Conservation (phyloP, 2,888 invertebrate species). For the Phengaris alcon region DNA sequence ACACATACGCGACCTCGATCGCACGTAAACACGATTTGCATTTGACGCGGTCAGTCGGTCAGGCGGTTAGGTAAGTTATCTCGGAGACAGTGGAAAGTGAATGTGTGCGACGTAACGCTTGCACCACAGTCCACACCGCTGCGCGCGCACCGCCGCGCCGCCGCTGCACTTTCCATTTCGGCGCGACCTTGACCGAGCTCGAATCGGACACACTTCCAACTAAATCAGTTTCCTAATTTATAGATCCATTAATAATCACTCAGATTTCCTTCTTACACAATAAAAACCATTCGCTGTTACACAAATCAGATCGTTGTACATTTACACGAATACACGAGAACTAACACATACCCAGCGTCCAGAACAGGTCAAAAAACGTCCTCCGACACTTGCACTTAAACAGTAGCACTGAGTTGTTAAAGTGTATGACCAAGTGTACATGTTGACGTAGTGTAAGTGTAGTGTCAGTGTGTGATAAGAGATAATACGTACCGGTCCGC, state of each 20-base stretch:
- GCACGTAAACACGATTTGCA: conserved; percentile 27
- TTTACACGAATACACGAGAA: not conserved
- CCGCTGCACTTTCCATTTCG: conserved; percentile 39
- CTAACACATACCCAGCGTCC: not conserved
- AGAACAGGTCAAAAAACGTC: not conserved
- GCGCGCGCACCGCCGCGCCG: conserved; percentile 21
- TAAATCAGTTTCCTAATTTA: conserved; percentile 22
- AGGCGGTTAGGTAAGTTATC: conserved; percentile 36
- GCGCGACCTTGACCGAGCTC: conserved; percentile 41
- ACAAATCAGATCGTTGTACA: not conserved
- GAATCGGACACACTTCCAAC: conserved; percentile 28
- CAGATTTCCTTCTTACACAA: conserved; percentile 24
- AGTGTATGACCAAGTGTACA: not conserved
- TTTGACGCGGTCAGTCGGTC: conserved; percentile 34
- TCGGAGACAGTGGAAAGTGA: conserved; percentile 39
- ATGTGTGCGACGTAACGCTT: conserved; percentile 37
- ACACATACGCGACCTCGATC: conserved; percentile 17
- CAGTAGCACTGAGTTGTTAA: not conserved
- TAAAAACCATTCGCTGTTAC: too few relatives aligned
- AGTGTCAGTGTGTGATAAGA: conserved; percentile 39
- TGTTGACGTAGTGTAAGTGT: not conserved
- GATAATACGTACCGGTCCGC: conserved; percentile 51
- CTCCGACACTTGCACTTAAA: not conserved
- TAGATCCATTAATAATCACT: conserved; percentile 23
- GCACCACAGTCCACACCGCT: conserved; percentile 21